Evolutionary conservation across 2,113 vertebrate species (phyloP).

Genomic region (Talpa occidentalis): DNA sequence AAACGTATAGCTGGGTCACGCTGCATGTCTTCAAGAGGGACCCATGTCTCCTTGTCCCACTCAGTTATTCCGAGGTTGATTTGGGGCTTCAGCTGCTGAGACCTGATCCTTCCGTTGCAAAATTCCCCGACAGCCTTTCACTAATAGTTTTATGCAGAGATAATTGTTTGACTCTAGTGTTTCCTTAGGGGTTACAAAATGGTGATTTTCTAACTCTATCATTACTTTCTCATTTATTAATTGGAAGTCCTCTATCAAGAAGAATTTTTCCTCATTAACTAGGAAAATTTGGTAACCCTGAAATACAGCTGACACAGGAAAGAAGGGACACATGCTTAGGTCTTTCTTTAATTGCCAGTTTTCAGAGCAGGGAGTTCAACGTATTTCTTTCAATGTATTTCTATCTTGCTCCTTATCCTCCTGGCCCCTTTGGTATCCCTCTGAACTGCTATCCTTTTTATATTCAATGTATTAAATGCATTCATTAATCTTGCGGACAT

Average conservation of each 20-base stretch:
- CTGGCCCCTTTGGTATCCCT: too few relatives aligned
- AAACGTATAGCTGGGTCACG: fast-evolving
- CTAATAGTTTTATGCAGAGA: background rate
- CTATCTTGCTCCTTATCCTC: background rate
- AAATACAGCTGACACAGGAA: background rate
- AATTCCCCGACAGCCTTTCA: background rate
- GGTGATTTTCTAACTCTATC: background rate
- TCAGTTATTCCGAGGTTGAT: background rate
- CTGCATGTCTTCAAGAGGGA: background rate
- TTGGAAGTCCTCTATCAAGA: background rate
- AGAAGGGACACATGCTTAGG: background rate
- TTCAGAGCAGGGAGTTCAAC: background rate
- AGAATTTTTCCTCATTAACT: background rate
- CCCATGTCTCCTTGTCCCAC: background rate
- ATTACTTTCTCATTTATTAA: background rate
- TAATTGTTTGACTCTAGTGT: background rate
- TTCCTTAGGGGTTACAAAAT: background rate
- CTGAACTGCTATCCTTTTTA: background rate
- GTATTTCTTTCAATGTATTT: background rate
- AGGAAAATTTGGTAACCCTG: background rate
- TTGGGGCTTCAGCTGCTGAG: background rate
- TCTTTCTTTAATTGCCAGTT: background rate
- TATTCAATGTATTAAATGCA: background rate
- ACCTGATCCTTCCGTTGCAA: background rate
- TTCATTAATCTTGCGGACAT: background rate